phyloP scores from a whole-genome alignment of 2,113 vertebrate species.

The Prolemur simus region DNA sequence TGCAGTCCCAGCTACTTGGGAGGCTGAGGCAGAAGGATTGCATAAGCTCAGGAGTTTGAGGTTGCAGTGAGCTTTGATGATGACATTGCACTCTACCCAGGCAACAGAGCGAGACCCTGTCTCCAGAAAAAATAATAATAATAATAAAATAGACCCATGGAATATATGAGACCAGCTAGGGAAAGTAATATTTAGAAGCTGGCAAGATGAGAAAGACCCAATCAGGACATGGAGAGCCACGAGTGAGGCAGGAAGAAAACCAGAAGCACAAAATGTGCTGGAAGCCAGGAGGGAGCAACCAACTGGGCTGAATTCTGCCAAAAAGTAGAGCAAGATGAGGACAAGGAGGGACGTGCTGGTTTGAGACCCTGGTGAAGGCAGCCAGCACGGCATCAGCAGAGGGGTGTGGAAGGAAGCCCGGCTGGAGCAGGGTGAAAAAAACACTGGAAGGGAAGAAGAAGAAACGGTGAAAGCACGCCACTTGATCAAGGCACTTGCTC shows the following conservation, averaged over 20 bases:
- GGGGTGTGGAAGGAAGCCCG: background rate
- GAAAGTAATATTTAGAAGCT: background rate
- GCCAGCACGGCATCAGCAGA: background rate
- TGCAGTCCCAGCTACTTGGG: too few species aligned
- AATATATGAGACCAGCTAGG: background rate
- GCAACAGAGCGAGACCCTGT: too few species aligned
- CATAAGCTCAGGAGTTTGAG: too few species aligned
- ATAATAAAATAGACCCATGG: background rate
- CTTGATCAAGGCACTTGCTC: background rate
- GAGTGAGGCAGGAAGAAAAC: background rate
- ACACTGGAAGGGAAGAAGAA: background rate
- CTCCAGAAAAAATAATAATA: background rate
- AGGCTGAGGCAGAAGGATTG: too few species aligned
- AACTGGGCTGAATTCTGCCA: background rate
- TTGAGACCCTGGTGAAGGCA: background rate
- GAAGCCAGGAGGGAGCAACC: background rate
- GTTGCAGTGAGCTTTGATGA: too few species aligned
- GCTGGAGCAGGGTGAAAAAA: accelerated
- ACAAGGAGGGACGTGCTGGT: background rate
- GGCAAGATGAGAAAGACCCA: background rate
- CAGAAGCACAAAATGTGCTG: background rate
- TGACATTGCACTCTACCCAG: too few species aligned
- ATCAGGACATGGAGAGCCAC: background rate
- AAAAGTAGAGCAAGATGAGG: background rate
- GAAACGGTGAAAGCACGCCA: background rate